Base-by-base conservation (phyloP, 2,113 vertebrate species). In the Sapajus apella region DNA sequence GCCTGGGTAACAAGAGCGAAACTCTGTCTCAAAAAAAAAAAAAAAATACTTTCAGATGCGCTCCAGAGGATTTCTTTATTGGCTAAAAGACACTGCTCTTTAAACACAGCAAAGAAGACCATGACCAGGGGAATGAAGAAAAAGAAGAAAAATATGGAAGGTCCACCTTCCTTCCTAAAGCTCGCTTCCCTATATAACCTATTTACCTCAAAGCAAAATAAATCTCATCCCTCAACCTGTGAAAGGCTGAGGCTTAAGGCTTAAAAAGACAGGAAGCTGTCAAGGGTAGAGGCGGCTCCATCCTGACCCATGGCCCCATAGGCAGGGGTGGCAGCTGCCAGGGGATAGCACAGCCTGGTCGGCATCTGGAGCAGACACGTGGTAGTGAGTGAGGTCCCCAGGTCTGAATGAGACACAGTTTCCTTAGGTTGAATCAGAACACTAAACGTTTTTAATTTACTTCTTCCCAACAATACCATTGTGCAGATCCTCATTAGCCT, bases 341-440 rank as follows among this genome's bases (percentile, higher is more conserved):
- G 21, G 14, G 55, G 55, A 16, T 50, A 17, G 25, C 50, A 92
- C 5, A 37, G 35, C 1, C 12, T 9, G 17, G 20, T 47, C 0
- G 7, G 20, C 27, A 18, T 6, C 30, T 13, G 12, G 77, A 43
- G 10, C 68, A 73, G 37, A 66, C 11, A 27, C 0, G 0, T 5
- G 17, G 56, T 23, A 47, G 45, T 3, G 32, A 87, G 37, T 47
- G 35, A 64, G 56, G 37, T 5, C 32, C 47, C 37, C 14, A 32
- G 68, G 52, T 13, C n/a, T 35, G 18, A 1, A 72, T 61, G 8
- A 77, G 23, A 25, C 58, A 79, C 13, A 18, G 23, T 40, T 52
- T 55, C 32, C 35, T 40, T 52, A 61, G 70, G 80, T 17, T 40
- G 9, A 43, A 40, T 27, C n/a, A 80, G 80, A 70, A 72, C 45